Evolutionary conservation across 1,140 invertebrate species (phyloP).

Genomic region (Eumeta japonica): DNA sequence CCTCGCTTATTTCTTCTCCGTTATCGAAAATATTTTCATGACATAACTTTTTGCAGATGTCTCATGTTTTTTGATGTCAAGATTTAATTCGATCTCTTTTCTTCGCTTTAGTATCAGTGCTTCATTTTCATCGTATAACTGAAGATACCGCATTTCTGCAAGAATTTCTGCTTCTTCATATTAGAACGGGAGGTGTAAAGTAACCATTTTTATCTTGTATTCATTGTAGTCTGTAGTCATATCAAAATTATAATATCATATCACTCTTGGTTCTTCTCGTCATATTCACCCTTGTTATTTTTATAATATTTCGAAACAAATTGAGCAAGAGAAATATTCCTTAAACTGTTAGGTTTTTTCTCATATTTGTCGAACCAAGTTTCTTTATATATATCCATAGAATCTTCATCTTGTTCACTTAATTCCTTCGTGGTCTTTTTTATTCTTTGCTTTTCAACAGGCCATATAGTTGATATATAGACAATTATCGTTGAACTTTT

Average conservation of each 20-base stretch:
- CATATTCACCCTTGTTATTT: no score
- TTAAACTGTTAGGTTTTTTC: slow-evolving; percentile 14
- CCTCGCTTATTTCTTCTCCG: slow-evolving; percentile 1
- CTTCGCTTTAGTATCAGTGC: slow-evolving; percentile 14
- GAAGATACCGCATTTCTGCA: slow-evolving; percentile 21
- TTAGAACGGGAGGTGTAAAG: slow-evolving; percentile 19
- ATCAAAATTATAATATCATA: slow-evolving; percentile 29
- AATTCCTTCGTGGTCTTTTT: slow-evolving; percentile 16
- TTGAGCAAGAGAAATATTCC: slow-evolving; percentile 20
- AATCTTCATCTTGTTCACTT: slow-evolving; percentile 12
- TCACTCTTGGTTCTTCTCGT: slow-evolving; percentile 18
- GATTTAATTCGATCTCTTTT: slow-evolving; percentile 22
- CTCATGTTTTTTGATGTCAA: slow-evolving; percentile 20
- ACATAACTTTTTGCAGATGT: slow-evolving; percentile 17
- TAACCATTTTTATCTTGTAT: slow-evolving; percentile 29
- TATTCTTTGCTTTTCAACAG: slow-evolving; percentile 10
- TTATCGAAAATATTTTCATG: no score
- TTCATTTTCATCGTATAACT: slow-evolving; percentile 18
- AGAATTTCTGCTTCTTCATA: slow-evolving; percentile 25
- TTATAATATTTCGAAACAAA: slow-evolving; percentile 20
- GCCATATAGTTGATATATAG: slow-evolving; percentile 26
- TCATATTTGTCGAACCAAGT: slow-evolving; percentile 25
- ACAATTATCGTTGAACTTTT: no score
- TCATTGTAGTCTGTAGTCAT: slow-evolving; percentile 19
- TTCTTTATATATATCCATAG: slow-evolving; percentile 21